Conservation (phyloP, 2,113 vertebrate genomes). For the Enhydra lutris region DNA sequence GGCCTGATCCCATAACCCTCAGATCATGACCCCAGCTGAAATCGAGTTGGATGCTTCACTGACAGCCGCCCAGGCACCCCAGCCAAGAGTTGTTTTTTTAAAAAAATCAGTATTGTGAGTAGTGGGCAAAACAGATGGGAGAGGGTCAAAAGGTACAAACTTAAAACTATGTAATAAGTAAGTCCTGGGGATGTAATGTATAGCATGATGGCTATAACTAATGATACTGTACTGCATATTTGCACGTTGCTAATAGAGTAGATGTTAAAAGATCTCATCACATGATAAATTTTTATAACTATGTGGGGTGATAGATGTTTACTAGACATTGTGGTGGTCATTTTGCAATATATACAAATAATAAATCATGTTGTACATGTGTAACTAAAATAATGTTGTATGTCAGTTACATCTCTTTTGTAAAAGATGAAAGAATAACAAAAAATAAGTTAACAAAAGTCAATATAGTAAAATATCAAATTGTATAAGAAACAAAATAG, state of each 20-base stretch:
- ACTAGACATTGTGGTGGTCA: neutral
- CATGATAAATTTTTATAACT: neutral
- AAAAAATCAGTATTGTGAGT: neutral
- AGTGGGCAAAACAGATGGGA: neutral
- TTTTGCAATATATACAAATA: neutral
- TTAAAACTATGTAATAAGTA: neutral
- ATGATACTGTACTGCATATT: neutral
- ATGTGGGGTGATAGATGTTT: neutral
- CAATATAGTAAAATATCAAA: neutral
- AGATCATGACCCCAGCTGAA: neutral
- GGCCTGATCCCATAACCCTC: neutral
- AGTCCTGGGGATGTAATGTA: neutral
- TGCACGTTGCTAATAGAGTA: neutral
- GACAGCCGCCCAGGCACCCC: neutral
- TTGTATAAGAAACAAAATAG: neutral
- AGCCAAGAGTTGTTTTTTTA: neutral
- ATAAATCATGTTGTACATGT: neutral
- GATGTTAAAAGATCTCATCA: neutral
- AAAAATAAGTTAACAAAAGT: neutral
- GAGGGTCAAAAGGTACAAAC: neutral
- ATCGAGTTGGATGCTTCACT: neutral
- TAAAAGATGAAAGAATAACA: neutral
- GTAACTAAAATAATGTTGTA: neutral
- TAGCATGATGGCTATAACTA: neutral
- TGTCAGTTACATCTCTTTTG: neutral